Percentiles rank a stretch among this genome's conserved stretches.
phyloP scores from a whole-genome alignment of 2,888 invertebrate species.

The Philereme vetulata region DNA sequence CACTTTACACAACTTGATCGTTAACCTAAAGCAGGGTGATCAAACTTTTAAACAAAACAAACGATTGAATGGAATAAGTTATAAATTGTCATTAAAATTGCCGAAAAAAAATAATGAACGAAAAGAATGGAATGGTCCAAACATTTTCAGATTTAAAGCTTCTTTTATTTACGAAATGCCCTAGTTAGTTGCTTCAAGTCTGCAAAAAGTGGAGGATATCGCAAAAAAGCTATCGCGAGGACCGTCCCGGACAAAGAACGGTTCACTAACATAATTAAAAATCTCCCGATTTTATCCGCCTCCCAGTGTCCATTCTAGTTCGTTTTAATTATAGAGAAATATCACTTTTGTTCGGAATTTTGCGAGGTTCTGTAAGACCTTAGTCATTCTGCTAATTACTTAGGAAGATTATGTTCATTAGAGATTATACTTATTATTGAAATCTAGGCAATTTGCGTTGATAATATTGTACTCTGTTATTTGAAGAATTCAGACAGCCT shows the following conservation, averaged over 20 bases:
- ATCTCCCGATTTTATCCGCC: constrained; percentile 51
- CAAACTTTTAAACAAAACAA: no score
- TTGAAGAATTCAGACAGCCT: background rate
- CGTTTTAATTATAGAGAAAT: constrained; percentile 54
- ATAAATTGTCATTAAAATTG: constrained; percentile 8
- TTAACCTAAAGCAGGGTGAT: no score
- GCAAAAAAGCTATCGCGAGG: constrained; percentile 54
- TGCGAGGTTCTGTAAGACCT: constrained; percentile 17
- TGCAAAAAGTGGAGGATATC: constrained; percentile 52
- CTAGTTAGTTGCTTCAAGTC: constrained; percentile 53
- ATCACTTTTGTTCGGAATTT: constrained; percentile 39
- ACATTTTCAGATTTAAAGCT: constrained; percentile 30
- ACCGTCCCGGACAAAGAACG: constrained; percentile 50
- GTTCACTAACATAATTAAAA: constrained; percentile 63
- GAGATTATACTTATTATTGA: constrained; percentile 4
- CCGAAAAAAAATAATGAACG: constrained; percentile 36
- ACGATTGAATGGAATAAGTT: no score
- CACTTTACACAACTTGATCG: no score
- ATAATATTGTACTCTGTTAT: background rate
- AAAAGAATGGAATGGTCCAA: constrained; percentile 20
- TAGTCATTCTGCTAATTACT: constrained; percentile 26
- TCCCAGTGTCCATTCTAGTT: constrained; percentile 49
- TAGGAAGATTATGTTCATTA: background rate
- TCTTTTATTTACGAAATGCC: constrained; percentile 48
- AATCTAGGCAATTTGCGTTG: background rate